Percentiles rank a stretch among this genome's conserved stretches.
phyloP scores from a whole-genome alignment of 1,140 invertebrate species.

The Acromyrmex charruanus region DNA sequence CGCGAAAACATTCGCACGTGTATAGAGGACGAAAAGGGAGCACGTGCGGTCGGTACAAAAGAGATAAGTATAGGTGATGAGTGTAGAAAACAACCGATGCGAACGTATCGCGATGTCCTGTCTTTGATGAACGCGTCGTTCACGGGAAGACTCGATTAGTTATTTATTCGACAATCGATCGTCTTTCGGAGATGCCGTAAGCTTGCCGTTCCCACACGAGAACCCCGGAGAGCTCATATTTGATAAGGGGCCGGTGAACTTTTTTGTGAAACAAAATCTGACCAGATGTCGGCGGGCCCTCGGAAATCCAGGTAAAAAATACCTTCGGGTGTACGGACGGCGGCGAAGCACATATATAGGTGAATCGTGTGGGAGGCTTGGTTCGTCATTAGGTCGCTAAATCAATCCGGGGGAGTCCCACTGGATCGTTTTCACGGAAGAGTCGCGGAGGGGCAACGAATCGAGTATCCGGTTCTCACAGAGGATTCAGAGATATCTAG shows the following conservation, averaged over 20 bases:
- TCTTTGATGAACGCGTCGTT: not conserved
- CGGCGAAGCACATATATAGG: constrained; percentile 18
- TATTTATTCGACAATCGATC: constrained; percentile 7
- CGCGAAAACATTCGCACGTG: constrained; percentile 47
- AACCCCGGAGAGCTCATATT: constrained; percentile 72
- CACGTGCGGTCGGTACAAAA: constrained; percentile 63
- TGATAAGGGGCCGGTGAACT: constrained; percentile 81
- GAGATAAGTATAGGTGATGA: constrained; percentile 28
- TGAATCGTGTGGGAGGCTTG: constrained; percentile 78
- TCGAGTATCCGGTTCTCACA: constrained; percentile 65
- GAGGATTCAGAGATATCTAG: constrained; percentile 1
- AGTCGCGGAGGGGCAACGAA: constrained; percentile 64
- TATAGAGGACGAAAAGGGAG: not conserved
- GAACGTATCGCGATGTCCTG: not conserved
- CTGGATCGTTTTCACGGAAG: constrained; percentile 68
- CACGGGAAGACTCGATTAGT: constrained; percentile 5
- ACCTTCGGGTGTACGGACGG: constrained; percentile 67
- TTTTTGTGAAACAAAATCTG: constrained; percentile 85
- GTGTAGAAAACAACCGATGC: constrained; percentile 7
- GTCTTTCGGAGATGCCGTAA: constrained; percentile 14
- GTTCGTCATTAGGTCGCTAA: constrained; percentile 82
- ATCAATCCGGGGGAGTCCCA: constrained; percentile 77
- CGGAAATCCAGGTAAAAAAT: constrained; percentile 79
- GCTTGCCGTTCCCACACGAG: constrained; percentile 74
- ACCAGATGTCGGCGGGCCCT: constrained; percentile 82